Evolutionary conservation across 1,140 invertebrate genomes (phyloP), one percentile per base, ranked within the genome.

Genomic region (Vollenhovia emeryi): DNA sequence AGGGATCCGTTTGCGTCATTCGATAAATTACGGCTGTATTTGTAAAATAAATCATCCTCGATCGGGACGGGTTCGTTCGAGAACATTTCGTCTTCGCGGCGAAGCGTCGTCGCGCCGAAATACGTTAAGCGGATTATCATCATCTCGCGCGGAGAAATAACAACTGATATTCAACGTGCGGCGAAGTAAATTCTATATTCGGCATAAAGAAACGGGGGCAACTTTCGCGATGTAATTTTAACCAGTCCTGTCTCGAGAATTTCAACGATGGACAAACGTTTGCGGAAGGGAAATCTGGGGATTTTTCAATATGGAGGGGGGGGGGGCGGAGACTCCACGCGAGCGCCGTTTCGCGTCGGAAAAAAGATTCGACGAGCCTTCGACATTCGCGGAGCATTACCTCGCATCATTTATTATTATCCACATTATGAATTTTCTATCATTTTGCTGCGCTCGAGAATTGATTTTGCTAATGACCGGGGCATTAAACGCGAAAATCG

Each of bases 21-120:
- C 78, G 78, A 82, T 82, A 73, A 82, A 82, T 82, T 82, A 82
- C 50, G 78, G 78, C 50, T 57, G 66, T 82, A 82, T 73, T 82
- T 73, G 68, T 73, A 57, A 59, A 82, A 82, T 82, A 82, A 82
- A 82, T 80, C 78, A 71, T 71, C 50, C 6, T n/a, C 45, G 75
- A 50, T 36, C n/a, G 11, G 13, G 21, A 11, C 8, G 48, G 36
- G 57, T 36, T 21, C 30, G 57, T 36, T 21, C 30, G 15, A 45
- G 66, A 30, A 36, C n/a, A 73, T 52, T 33, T 43, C 40, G 57
- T 74, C 33, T 57, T 9, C 18, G n/a, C 78, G 36, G 33, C 48
- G 33, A 71, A 71, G 8, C 9, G 55, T 71, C 33, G 36, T 30
- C 33, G 8, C 11, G n/a, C 27, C n/a, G 24, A 55, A 55, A 80